phyloP scores from a whole-genome alignment of 2,797 vertebrate genomes.

The Chanos chanos region DNA sequence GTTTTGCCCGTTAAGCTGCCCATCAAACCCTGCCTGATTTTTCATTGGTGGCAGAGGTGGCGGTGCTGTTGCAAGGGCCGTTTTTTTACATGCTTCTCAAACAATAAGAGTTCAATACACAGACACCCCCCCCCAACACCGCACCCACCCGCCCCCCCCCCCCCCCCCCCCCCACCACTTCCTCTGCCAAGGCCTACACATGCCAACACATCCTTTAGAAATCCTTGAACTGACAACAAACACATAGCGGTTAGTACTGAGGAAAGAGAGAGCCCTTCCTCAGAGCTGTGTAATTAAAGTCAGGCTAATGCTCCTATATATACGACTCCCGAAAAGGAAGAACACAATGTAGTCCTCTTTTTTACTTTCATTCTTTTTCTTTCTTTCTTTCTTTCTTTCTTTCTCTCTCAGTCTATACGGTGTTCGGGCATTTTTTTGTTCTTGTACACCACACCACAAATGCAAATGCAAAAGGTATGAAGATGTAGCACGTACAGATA shows the following conservation, averaged over 20 bases:
- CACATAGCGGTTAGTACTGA: constrained; percentile 52
- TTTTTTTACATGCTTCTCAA: constrained; percentile 72
- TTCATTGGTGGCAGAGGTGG: constrained; percentile 55
- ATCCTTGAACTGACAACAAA: constrained; percentile 73
- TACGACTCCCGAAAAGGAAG: constrained; percentile 41
- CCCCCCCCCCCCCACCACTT: constrained; percentile 46
- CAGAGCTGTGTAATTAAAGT: constrained; percentile 67
- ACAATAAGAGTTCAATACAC: constrained; percentile 63
- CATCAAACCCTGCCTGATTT: constrained; percentile 58
- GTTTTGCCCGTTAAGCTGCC: constrained; percentile 74
- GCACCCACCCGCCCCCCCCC: constrained; percentile 5
- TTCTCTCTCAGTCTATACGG: background rate
- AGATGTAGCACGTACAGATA: too few species aligned
- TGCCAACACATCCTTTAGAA: constrained; percentile 71
- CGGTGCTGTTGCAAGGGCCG: constrained; percentile 62
- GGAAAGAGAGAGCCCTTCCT: constrained; percentile 57
- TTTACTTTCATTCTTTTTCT: background rate
- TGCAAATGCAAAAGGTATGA: too few species aligned
- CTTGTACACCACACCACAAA: too few species aligned
- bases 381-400: background rate
- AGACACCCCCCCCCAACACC: background rate
- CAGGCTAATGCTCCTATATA: constrained; percentile 65
- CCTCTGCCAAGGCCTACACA: constrained; percentile 67
- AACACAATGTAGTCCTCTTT: constrained; percentile 1
- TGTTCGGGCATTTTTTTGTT: too few species aligned